Conservation (phyloP, 2,797 vertebrate genomes). For the Alfaro cultratus region DNA sequence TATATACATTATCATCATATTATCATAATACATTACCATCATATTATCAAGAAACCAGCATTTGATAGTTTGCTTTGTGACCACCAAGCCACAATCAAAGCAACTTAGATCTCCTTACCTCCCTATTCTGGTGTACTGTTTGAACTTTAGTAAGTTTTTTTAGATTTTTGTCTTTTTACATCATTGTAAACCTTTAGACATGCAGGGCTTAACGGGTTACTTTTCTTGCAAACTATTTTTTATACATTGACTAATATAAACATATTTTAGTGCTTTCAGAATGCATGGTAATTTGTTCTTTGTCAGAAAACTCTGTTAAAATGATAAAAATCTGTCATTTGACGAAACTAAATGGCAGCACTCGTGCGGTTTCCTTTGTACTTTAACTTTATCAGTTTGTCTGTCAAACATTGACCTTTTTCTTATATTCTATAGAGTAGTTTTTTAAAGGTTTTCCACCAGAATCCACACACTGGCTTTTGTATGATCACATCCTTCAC, state of each 20-base stretch:
- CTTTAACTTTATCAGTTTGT: slow-evolving; percentile 56
- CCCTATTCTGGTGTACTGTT: neutral
- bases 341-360: slow-evolving; percentile 22
- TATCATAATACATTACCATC: neutral
- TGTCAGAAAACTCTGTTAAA: slow-evolving; percentile 6
- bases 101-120: neutral
- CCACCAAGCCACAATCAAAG: neutral
- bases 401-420: slow-evolving; percentile 71
- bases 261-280: neutral
- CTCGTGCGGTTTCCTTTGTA: slow-evolving; percentile 39
- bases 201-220: neutral
- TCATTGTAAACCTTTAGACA: neutral
- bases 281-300: neutral
- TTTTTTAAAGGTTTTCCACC: slow-evolving; percentile 51
- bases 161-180: neutral
- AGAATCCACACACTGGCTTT: slow-evolving; percentile 43
- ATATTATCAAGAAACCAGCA: neutral
- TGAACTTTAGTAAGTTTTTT: neutral
- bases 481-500: slow-evolving; percentile 63
- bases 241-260: neutral
- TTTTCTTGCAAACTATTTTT: neutral
- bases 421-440: slow-evolving; percentile 56
- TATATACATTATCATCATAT: neutral
- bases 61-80: neutral
- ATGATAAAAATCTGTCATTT: slow-evolving; percentile 22